Percentiles rank a stretch among this genome's conserved stretches.
Conservation (phyloP, 1,140 invertebrate genomes). For the Berghia stephanieae region DNA sequence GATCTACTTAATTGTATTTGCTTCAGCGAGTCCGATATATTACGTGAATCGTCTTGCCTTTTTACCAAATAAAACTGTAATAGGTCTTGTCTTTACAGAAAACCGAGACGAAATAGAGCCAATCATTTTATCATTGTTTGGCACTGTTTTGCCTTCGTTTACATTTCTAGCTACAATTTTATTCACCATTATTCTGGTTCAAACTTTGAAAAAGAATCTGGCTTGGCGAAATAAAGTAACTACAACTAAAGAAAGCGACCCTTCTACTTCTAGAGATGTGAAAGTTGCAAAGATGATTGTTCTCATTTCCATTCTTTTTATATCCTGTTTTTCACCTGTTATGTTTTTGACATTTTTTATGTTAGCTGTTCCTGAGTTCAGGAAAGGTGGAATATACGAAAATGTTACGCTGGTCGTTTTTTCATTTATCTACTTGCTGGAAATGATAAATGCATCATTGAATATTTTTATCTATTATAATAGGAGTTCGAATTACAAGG, state of each 20-base stretch:
- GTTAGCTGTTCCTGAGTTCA: neutral
- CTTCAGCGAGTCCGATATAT: neutral
- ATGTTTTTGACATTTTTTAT: neutral
- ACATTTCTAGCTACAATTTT: neutral
- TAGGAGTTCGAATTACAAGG: slow-evolving; percentile 12
- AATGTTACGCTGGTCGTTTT: slow-evolving; percentile 7
- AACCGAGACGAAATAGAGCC: neutral
- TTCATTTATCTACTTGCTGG: slow-evolving; percentile 10
- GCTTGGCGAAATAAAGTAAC: neutral
- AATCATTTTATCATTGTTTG: neutral
- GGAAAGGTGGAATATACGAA: neutral
- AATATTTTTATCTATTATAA: slow-evolving; percentile 4
- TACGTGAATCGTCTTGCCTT: neutral
- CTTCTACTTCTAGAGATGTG: too few relatives aligned
- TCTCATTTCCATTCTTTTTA: slow-evolving; percentile 16
- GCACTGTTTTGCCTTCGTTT: neutral
- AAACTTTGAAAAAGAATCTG: neutral
- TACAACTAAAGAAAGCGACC: slow-evolving; percentile 8
- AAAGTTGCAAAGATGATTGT: slow-evolving; percentile 9
- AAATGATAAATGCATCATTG: slow-evolving; percentile 2
- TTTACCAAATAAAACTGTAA: slow-evolving; percentile 1
- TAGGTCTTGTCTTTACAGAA: neutral
- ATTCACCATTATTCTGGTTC: neutral
- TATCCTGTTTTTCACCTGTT: neutral
- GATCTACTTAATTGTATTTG: neutral